These are phyloP conservation scores for Sternarchorhynchus goeldii DNA, from an alignment of 2,797 vertebrate species.

Conservation along the genomic window DNA sequence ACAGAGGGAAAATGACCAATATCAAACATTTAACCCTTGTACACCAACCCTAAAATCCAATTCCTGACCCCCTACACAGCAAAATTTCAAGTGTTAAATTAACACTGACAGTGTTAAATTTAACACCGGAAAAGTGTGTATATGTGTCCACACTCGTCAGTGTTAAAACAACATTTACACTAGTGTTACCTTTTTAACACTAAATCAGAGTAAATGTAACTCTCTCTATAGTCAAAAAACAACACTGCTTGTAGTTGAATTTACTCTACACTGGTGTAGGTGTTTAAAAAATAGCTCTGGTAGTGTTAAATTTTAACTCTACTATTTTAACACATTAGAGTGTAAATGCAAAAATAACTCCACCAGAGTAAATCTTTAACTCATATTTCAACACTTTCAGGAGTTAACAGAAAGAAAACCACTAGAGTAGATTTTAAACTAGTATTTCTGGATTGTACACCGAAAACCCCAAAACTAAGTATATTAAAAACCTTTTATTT, in stretches of 20 bases:
- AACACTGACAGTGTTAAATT: conserved; percentile 28
- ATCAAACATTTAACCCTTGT: too few relatives aligned
- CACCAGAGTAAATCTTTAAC: neutral
- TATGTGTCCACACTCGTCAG: neutral
- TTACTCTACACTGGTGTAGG: conserved; percentile 5
- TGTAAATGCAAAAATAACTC: neutral
- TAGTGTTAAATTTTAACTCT: neutral
- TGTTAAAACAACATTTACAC: conserved; percentile 6
- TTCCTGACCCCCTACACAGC: too few relatives aligned
- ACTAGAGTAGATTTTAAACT: neutral
- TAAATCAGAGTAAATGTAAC: conserved; percentile 2
- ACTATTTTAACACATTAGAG: neutral
- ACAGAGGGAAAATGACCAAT: too few relatives aligned
- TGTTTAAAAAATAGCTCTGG: neutral
- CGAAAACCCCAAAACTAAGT: neutral
- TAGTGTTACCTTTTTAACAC: conserved; percentile 31
- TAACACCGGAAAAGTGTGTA: conserved; percentile 9
- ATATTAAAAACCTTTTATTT: conserved; percentile 12
- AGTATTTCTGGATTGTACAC: neutral
- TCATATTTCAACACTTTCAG: neutral
- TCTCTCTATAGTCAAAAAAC: too few relatives aligned
- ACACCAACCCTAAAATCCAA: too few relatives aligned
- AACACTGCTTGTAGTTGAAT: neutral
- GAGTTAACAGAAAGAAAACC: neutral
- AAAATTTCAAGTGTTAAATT: conserved; percentile 23